Evolutionary conservation across 1,140 invertebrate genomes (phyloP).

Genomic region (Conus ventricosus): DNA sequence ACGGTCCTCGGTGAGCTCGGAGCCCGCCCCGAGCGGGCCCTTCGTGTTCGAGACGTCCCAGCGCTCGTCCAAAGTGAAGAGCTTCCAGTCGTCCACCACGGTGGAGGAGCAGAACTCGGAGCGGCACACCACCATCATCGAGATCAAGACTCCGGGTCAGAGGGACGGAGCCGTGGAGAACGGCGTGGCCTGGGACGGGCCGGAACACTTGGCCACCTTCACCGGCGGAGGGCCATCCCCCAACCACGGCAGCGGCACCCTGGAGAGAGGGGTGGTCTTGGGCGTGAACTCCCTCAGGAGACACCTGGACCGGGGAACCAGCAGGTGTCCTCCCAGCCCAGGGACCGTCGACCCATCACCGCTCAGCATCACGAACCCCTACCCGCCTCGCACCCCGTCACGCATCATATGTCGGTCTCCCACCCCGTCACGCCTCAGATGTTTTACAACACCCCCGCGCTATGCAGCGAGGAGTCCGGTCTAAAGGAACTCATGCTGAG

Average conservation of each 20-base stretch:
- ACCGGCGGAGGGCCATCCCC: neutral
- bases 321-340: neutral
- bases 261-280: conserved; percentile 23
- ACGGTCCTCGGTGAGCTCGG: neutral
- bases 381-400: neutral
- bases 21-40: neutral
- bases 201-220: neutral
- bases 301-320: conserved; percentile 30
- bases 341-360: conserved; percentile 3
- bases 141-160: conserved; percentile 13
- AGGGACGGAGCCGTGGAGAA: neutral
- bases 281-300: conserved; percentile 31
- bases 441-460: neutral
- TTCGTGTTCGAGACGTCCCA: neutral
- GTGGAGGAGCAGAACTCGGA: conserved; percentile 23
- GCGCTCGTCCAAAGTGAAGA: neutral
- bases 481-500: neutral
- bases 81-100: conserved; percentile 24
- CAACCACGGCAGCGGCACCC: neutral
- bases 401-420: neutral
- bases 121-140: conserved; percentile 26
- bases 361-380: neutral
- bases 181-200: neutral
- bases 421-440: neutral
- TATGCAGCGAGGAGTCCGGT: conserved; percentile 16